Base-by-base conservation (phyloP, 2,797 vertebrate species). In the Manis crassicaudata region DNA sequence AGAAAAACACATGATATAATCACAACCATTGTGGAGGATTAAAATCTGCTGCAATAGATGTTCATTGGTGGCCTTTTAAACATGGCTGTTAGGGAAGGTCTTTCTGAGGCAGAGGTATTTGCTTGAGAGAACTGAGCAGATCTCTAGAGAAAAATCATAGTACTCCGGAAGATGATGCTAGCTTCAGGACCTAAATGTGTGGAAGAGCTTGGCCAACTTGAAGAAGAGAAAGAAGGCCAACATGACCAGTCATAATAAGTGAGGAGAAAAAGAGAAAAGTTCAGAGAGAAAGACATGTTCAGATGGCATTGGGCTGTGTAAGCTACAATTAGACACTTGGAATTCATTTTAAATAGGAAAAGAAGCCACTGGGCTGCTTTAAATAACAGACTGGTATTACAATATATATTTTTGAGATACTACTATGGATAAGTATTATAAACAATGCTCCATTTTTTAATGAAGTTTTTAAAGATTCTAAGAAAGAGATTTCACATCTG, bases 301-400 rank as follows among this genome's bases (percentile, higher is more conserved):
- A 73, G 58, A 25, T 84, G 21, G 14, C 37, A 50, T 0, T 67
- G 40, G 10, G 17, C 32, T 77, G 5, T 54, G 3, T 54, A 54
- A 83, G 5, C 50, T 83, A 35, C 60, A 80, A 5, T 35, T 50
- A 90, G 8, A 11, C 25, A 35, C 43, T 62, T 85, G 46, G 50
- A 68, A 40, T 89, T 65, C 27, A 92, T 68, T 88, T 94, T 77
- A 75, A 90, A 52, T 60, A 27, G 16, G 68, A 65, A 65, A 90
- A 37, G 17, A 90, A 75, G 23, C 7, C 4, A n/a, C 13, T 63
- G 17, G 17, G 80, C 7, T 87, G 13, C 25, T 77, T 80, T 70
- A 77, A 85, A 73, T 58, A 75, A 27, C n/a, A 23, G 21, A 25
- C 10, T 85, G 46, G 65, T 80, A 52, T 27, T 27, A 20, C 35